These are phyloP conservation scores for Platysteira castanea DNA, from an alignment of 2,113 vertebrate genomes.

Conservation along the genomic window DNA sequence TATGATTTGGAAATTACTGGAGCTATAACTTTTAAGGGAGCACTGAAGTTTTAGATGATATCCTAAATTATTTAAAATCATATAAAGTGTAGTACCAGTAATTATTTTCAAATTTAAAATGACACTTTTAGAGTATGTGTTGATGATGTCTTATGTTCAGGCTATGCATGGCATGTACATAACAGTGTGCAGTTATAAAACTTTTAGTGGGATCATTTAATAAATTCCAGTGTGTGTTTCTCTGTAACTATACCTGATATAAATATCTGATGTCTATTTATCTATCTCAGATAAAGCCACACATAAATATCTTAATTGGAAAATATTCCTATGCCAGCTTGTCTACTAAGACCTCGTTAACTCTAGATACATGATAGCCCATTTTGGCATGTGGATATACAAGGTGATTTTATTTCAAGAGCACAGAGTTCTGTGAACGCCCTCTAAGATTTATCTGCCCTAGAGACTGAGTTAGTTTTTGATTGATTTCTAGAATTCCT, in stretches of 20 bases:
- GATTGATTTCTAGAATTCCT: conserved; percentile 19
- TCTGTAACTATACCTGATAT: background rate
- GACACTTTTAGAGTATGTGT: background rate
- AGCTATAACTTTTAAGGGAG: background rate
- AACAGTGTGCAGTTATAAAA: background rate
- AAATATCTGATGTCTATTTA: background rate
- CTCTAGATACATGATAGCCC: background rate
- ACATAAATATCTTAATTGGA: background rate
- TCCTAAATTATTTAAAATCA: background rate
- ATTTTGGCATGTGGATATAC: background rate
- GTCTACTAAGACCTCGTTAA: background rate
- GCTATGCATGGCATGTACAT: background rate
- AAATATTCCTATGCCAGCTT: background rate
- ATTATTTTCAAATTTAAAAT: conserved; percentile 14
- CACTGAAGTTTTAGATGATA: background rate
- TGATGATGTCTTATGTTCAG: background rate
- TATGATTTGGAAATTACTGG: background rate
- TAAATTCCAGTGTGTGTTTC: background rate
- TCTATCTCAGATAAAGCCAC: background rate
- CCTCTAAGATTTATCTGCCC: conserved; percentile 9
- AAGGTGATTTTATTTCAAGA: conserved; percentile 2
- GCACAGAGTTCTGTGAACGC: background rate
- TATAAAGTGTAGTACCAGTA: background rate
- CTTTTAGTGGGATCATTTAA: background rate
- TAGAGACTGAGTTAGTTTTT: background rate